Conservation (phyloP, 2,797 vertebrate species). For the Danio jaintianensis region DNA sequence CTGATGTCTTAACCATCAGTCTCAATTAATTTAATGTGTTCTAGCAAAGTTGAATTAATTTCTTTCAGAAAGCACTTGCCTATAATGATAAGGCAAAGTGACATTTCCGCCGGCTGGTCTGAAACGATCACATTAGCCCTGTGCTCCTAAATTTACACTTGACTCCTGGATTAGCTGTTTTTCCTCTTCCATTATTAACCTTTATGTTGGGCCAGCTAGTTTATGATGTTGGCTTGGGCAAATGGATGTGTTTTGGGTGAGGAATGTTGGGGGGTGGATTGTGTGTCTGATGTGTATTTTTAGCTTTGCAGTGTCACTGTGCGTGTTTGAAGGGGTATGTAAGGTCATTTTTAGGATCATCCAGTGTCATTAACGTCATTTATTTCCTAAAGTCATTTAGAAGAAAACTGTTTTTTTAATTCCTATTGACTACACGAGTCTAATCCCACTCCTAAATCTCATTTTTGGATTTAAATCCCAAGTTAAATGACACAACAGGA, state of each 20-base stretch:
- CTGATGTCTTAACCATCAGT: background rate
- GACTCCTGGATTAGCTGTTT: slow-evolving; percentile 18
- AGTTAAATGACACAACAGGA: background rate
- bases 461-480: background rate
- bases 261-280: slow-evolving; percentile 23
- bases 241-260: slow-evolving; percentile 16
- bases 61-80: background rate
- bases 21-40: background rate
- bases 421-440: background rate
- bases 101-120: background rate
- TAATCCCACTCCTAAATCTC: background rate
- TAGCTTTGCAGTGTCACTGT: slow-evolving; percentile 27
- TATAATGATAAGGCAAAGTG: background rate
- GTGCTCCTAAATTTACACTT: background rate
- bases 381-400: background rate
- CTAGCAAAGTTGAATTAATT: background rate
- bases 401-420: background rate
- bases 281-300: slow-evolving; percentile 30
- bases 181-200: slow-evolving; percentile 20
- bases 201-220: slow-evolving; percentile 9
- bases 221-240: background rate
- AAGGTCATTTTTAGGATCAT: slow-evolving; percentile 9
- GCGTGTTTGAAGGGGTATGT: slow-evolving; percentile 16
- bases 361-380: background rate
- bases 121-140: background rate